Evolutionary conservation across 1,140 invertebrate species (phyloP).

Genomic region (Pteromalus puparum): DNA sequence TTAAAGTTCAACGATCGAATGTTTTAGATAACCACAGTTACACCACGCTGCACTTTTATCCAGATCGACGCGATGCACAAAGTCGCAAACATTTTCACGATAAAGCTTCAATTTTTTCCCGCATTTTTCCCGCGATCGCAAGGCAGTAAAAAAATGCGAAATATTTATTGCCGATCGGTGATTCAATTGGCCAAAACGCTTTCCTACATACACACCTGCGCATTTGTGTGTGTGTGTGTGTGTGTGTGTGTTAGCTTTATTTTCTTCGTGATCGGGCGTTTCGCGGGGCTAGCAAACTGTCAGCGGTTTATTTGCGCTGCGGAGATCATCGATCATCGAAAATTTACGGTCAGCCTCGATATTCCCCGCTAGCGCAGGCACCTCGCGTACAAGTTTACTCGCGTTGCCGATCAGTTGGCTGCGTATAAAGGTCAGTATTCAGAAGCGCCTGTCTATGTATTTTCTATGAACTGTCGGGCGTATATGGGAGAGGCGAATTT

Average conservation of each 20-base stretch:
- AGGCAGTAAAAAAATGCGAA: constrained; percentile 10
- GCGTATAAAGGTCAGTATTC: neutral
- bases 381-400: neutral
- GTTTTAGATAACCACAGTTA: too few relatives aligned
- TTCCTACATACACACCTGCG: neutral
- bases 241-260: neutral
- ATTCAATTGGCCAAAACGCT: constrained; percentile 19
- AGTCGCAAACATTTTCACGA: neutral
- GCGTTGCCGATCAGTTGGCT: neutral
- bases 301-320: constrained; percentile 23
- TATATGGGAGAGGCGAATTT: too few relatives aligned
- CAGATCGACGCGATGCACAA: too few relatives aligned
- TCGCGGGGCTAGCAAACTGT: constrained; percentile 11
- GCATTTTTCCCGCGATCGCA: too few relatives aligned
- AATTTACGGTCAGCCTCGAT: constrained; percentile 5
- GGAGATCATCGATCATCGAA: constrained; percentile 39
- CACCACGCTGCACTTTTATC: too few relatives aligned
- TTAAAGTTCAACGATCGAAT: too few relatives aligned
- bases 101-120: neutral
- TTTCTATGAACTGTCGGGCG: neutral
- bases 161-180: constrained; percentile 32
- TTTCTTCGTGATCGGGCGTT: constrained; percentile 16
- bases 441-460: neutral
- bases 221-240: neutral
- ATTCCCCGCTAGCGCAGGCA: neutral